Percentiles rank a stretch among this genome's conserved stretches.
These are phyloP conservation scores for Acrocyrtus sp. DNA, from an alignment of 2,888 invertebrate species.

Conservation along the genomic window DNA sequence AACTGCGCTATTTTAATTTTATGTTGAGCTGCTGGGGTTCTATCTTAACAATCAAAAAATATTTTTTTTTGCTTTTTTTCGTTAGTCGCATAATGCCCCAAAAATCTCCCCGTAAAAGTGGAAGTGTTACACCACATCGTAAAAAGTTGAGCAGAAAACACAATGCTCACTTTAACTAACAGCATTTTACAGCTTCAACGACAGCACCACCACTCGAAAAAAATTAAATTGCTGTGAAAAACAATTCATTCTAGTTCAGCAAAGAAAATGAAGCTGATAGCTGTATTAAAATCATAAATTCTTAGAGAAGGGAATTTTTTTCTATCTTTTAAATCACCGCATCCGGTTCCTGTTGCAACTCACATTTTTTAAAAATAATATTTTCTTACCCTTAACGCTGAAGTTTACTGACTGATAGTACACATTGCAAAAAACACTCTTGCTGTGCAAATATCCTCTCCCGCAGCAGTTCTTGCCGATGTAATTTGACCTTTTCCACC, in stretches of 20 bases:
- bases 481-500: background rate
- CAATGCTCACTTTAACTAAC: too few species aligned
- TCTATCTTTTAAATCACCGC: constrained; percentile 8
- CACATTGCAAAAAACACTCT: background rate
- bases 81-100: background rate
- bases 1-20: background rate
- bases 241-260: constrained; percentile 2
- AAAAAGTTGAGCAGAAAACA: background rate
- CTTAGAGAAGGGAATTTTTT: constrained; percentile 14
- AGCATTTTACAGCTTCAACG: too few species aligned
- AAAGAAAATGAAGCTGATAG: background rate
- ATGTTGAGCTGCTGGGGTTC: background rate
- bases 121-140: background rate
- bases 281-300: constrained; percentile 19
- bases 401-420: background rate
- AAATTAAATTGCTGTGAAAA: constrained; percentile 4
- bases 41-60: background rate
- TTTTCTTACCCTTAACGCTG: background rate
- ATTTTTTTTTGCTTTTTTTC: background rate
- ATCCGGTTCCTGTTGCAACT: constrained; percentile 28
- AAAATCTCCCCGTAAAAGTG: background rate
- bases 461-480: background rate
- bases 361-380: too few species aligned
- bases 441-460: background rate
- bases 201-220: background rate